Evolutionary conservation across 2,888 invertebrate species (phyloP).

Genomic region (Antheraea assamensis): DNA sequence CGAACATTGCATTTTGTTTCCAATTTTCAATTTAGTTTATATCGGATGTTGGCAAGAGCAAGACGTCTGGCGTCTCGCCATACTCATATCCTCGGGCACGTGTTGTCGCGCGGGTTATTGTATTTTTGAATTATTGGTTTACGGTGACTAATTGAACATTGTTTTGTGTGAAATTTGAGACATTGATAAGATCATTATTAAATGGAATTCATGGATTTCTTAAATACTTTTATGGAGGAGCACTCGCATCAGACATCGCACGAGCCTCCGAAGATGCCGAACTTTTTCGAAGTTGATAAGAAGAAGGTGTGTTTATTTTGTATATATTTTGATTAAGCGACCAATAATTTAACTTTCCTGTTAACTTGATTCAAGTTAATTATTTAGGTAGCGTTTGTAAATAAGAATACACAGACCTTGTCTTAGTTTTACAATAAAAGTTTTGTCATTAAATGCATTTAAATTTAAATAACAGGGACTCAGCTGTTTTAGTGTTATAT

Average conservation of each 20-base stretch:
- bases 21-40: slow-evolving; percentile 82
- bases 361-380: not conserved
- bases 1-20: slow-evolving; percentile 80
- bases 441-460: not conserved
- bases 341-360: not conserved
- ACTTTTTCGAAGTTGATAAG: slow-evolving; percentile 76
- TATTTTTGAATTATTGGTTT: slow-evolving; percentile 47
- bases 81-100: slow-evolving; percentile 59
- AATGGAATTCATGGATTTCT: slow-evolving; percentile 75
- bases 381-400: not conserved
- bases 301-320: slow-evolving; percentile 58
- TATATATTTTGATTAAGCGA: not conserved
- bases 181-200: slow-evolving; percentile 40
- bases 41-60: slow-evolving; percentile 78
- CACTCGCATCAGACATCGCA: slow-evolving; percentile 54
- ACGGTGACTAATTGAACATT: slow-evolving; percentile 34
- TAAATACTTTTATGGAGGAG: slow-evolving; percentile 68
- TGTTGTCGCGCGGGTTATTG: slow-evolving; percentile 56
- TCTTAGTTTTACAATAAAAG: not conserved
- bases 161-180: slow-evolving; percentile 49
- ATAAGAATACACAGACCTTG: not conserved
- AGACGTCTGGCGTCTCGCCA: slow-evolving; percentile 74
- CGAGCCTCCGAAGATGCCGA: slow-evolving; percentile 70
- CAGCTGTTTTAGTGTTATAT: not conserved
- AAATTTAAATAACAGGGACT: not conserved